These are phyloP conservation scores for Epizoanthus rinbou DNA, from an alignment of 92 coral and sea anemone species.

Conservation along the genomic window DNA sequence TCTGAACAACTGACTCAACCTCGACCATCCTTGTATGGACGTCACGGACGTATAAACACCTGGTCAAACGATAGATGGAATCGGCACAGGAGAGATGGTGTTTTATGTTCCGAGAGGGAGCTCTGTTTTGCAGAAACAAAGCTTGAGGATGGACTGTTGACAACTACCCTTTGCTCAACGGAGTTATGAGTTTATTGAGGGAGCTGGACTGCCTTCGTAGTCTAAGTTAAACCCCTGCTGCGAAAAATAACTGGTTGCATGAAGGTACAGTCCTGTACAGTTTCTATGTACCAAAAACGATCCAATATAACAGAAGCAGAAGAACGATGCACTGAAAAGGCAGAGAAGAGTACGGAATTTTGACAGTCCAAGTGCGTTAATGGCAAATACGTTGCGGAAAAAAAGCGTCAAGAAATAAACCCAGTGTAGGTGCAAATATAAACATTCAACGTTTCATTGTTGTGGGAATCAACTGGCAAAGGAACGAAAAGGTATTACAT, in stretches of 20 bases:
- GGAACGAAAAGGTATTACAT: no score
- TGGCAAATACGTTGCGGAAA: no score
- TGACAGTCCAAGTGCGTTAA: no score
- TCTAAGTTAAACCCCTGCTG: constrained; percentile 2
- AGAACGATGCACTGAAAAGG: no score
- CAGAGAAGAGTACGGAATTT: no score
- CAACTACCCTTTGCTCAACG: constrained; percentile 28
- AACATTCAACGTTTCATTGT: no score
- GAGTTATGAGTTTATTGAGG: constrained; percentile 10
- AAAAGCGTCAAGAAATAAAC: no score
- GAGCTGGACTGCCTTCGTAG: neutral
- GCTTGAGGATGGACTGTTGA: constrained; percentile 25
- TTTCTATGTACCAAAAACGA: neutral
- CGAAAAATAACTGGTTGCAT: neutral
- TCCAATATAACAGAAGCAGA: neutral
- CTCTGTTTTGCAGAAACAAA: constrained; percentile 32
- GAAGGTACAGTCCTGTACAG: neutral
- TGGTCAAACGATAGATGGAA: constrained; percentile 41
- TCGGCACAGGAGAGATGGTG: constrained; percentile 10
- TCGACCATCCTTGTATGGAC: neutral
- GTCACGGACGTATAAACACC: neutral
- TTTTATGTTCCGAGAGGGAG: neutral
- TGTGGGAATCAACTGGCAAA: no score
- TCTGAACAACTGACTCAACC: neutral
- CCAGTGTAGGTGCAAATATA: no score